Conservation (phyloP, 1,140 invertebrate genomes). For the Cephus cinctus region DNA sequence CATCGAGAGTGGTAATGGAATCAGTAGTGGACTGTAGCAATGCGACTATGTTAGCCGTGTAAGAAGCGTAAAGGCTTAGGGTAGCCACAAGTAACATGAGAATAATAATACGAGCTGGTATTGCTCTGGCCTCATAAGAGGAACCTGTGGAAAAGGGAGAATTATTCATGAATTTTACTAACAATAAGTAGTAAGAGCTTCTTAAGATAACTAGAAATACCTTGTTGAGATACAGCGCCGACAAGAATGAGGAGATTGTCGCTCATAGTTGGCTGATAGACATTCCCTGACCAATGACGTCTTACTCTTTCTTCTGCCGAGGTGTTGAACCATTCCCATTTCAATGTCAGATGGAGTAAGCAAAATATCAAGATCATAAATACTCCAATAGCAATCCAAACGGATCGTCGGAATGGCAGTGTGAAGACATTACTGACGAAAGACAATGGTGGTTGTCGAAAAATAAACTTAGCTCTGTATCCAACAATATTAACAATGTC, state of each 20-base stretch:
- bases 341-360: slow-evolving; percentile 47
- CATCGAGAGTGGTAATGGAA: slow-evolving; percentile 59
- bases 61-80: slow-evolving; percentile 60
- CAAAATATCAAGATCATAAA: slow-evolving; percentile 52
- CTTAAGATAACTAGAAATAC: slow-evolving; percentile 15
- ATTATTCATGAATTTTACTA: no score
- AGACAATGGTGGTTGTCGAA: slow-evolving; percentile 66
- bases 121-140: slow-evolving; percentile 31
- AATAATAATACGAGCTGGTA: slow-evolving; percentile 35
- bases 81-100: slow-evolving; percentile 34
- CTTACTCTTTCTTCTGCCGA: neutral
- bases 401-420: slow-evolving; percentile 60
- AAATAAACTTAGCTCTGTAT: slow-evolving; percentile 61
- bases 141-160: slow-evolving; percentile 24
- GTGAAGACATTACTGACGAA: slow-evolving; percentile 65
- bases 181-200: neutral
- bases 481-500: neutral
- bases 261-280: slow-evolving; percentile 23
- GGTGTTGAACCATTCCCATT: slow-evolving; percentile 42
- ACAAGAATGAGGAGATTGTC: slow-evolving; percentile 39
- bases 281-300: neutral
- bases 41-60: slow-evolving; percentile 68
- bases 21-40: slow-evolving; percentile 63
- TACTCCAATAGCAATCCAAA: slow-evolving; percentile 59
- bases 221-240: slow-evolving; percentile 40